Base-by-base conservation (phyloP, 2,797 vertebrate species). In the Cossypha heuglini region DNA sequence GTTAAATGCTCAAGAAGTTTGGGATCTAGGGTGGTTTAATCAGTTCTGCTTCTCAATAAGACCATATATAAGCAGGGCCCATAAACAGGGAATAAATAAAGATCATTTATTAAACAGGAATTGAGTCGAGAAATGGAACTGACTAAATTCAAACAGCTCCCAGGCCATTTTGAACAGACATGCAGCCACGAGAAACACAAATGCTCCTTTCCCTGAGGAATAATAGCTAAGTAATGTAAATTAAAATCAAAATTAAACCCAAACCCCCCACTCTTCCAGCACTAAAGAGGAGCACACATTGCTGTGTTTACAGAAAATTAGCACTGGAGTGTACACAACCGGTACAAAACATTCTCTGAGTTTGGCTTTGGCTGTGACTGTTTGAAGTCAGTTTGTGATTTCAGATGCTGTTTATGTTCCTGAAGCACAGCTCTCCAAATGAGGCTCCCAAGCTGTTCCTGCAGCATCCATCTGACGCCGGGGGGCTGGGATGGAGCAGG, bases 321-420 rank as follows among this genome's bases (percentile, higher is more conserved):
- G 77, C 86, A 79, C 57, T 19, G n/a, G 64, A 94, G 93, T 59
- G 63, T 92, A 95, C 83, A 95, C 86, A 95, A 72, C 48, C 75
- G 68, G 63, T 25, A 88, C 71, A 76, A 92, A 94, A 94, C 29
- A 76, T 26, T 91, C 77, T 22, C 72, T 13, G 79, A 71, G 58
- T 35, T 62, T 96, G 96, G 96, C 93, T 96, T 67, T 61, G 74
- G 40, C 69, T 93, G 83, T 67, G 59, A 66, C 21, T 86, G 74
- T 86, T 76, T 81, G 54, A 86, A 96, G 84, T 89, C 86, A 93
- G 86, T 90, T 94, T 87, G 96, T 13, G 4, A 66, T 86, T 94
- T 96, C 95, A 96, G 94, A 96, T 94, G 93, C 92, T 96, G 88
- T 97, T 94, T 94, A 82, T 67, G 71, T 91, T 94, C 90, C 95